These are phyloP conservation scores for Lordiphosa stackelbergi DNA, from an alignment of 1,140 invertebrate genomes.

Conservation along the genomic window DNA sequence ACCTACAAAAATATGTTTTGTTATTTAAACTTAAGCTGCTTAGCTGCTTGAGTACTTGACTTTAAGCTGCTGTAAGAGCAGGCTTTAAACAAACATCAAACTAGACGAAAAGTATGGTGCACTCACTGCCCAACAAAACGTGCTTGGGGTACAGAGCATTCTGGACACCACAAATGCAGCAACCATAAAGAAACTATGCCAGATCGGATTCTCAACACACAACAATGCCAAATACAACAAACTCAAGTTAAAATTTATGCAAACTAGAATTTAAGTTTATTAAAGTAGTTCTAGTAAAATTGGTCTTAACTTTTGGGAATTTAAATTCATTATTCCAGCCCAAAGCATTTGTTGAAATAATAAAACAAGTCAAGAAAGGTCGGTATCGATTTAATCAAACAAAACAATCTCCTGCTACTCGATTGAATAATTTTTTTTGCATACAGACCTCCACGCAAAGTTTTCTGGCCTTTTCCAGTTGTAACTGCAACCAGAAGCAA, in stretches of 20 bases:
- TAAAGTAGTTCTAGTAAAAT: no score
- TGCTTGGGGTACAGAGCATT: conserved; percentile 18
- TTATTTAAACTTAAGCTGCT: conserved; percentile 7
- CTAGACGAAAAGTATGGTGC: conserved; percentile 4
- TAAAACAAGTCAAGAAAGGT: no score
- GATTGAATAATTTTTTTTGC: no score
- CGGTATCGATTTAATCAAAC: no score
- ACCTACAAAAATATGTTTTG: neutral
- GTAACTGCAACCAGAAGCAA: neutral
- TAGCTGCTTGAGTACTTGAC: conserved; percentile 2
- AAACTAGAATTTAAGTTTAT: no score
- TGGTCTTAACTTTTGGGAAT: no score
- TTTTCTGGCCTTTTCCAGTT: neutral
- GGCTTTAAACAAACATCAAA: conserved; percentile 2
- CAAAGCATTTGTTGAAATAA: no score
- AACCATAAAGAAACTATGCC: conserved; percentile 1
- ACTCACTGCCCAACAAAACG: conserved; percentile 17
- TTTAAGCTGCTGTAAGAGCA: conserved; percentile 10
- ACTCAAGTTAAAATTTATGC: no score
- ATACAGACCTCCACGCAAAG: neutral
- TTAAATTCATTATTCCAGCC: no score
- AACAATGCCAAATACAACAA: neutral
- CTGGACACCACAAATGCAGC: neutral
- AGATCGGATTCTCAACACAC: neutral
- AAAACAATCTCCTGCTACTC: no score